A percentile compares a stretch with the other conserved stretches of the same genome.
phyloP scores from a whole-genome alignment of 2,888 invertebrate species.

The Dioctria rufipes region DNA sequence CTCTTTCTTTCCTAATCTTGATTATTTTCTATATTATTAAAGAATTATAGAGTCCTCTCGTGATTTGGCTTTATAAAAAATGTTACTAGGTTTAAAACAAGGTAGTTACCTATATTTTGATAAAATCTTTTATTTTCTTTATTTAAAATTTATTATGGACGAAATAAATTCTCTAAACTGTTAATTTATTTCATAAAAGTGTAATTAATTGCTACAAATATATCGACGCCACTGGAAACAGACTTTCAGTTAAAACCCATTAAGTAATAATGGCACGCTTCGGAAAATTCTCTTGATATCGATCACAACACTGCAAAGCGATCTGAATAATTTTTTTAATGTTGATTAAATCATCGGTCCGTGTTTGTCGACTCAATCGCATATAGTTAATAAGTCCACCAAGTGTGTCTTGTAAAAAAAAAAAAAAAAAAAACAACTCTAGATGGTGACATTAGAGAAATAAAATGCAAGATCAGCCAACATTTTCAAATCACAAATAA shows the following conservation, averaged over 20 bases:
- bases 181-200: no score
- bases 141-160: no score
- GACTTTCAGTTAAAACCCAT: background rate
- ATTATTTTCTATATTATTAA: no score
- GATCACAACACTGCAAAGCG: background rate
- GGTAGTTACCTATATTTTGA: no score
- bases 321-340: conserved; percentile 20
- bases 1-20: no score
- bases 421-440: background rate
- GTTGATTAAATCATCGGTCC: background rate
- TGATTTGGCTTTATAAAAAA: no score
- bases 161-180: no score
- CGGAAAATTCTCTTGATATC: background rate
- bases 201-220: background rate
- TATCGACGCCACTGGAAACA: background rate
- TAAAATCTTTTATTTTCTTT: no score
- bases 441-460: conserved; percentile 32
- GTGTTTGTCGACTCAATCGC: background rate
- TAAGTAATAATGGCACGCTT: conserved; percentile 7
- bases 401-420: background rate
- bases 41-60: no score
- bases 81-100: no score
- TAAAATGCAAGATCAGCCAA: conserved; percentile 48
- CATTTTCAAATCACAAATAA: conserved; percentile 36
- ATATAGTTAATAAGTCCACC: background rate